Evolutionary conservation across 2,888 invertebrate species (phyloP), one percentile per base, ranked within the genome.

Genomic region (Tachystola acroxantha): DNA sequence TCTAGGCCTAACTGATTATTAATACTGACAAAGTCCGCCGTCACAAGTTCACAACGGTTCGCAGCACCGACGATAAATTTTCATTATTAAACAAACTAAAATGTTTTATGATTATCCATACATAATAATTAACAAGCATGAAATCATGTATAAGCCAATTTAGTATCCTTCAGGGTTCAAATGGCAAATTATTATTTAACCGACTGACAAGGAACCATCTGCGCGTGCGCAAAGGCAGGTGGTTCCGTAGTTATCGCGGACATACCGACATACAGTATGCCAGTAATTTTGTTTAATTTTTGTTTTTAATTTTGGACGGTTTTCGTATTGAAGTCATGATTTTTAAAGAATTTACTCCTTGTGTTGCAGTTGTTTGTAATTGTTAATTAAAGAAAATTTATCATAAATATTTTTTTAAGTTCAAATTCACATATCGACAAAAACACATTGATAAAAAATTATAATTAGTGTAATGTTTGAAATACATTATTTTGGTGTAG

Each of bases 101-200:
- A 39, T 28, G 16, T 19, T 31, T 28, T 32, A 39, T 28, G 27
- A 19, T 19, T 30, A 20, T 12, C 35, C 35, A 36, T 33, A 33
- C 33, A 40, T 36, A 36, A 30, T 31, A 40, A 36, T 40, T 30
- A 37, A 37, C 32, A 26, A 9, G 36, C 36, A 34, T 37, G 37
- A 40, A 40, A 37, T 40, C 40, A 34, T 40, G 33, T 37, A 34
- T 37, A 29, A 20, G 19, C 40, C 33, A 40, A 40, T 31, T 37
- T 40, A 37, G 30, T 37, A 49, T 46, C 41, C 43, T 45, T 46
- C 41, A 46, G 35, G 48, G 57, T 57, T 58, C 52, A 58, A 57
- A 54, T 52, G 53, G 58, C 55, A 53, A 49, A 42, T 44, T 52
- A 47, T 50, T 54, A 48, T 47, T 45, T 52, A 48, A 44, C 40